Evolutionary conservation across 2,113 vertebrate genomes (phyloP).

Genomic region (Macaca fascicularis): T2T-MFA8v1.1 NC_088395.1:30878501-30879000

Average conservation of each 20-base stretch:
- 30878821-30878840: background rate
- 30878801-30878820: constrained; percentile 28
- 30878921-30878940: too few species aligned
- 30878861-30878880: background rate
- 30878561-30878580: constrained; percentile 38
- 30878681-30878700: background rate
- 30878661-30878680: background rate
- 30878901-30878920: too few species aligned
- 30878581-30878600: constrained; percentile 37
- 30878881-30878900: too few species aligned
- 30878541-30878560: constrained; percentile 47
- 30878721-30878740: constrained; percentile 12
- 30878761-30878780: constrained; percentile 35
- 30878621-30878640: constrained; percentile 51
- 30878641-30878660: constrained; percentile 10
- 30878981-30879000: too few species aligned
- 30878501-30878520: constrained; percentile 42
- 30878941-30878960: too few species aligned
- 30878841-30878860: background rate
- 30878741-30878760: background rate
- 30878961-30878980: too few species aligned
- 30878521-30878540: constrained; percentile 5
- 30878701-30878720: background rate
- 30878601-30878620: constrained; percentile 46
- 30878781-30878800: background rate